phyloP scores from a whole-genome alignment of 1,140 invertebrate species.

The Odontomachus brunneus region DNA sequence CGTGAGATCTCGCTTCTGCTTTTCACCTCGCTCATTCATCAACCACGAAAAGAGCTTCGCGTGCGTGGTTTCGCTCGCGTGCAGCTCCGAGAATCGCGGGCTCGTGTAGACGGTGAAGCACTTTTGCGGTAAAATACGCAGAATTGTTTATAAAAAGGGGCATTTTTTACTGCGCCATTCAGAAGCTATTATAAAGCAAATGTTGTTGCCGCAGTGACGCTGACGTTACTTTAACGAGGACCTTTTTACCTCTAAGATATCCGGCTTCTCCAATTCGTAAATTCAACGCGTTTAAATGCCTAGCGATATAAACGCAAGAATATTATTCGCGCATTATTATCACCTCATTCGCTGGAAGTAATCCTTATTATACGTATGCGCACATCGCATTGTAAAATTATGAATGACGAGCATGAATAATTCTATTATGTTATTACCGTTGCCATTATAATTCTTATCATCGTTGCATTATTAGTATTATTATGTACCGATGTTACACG shows the following conservation, averaged over 20 bases:
- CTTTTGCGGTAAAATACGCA: conserved; percentile 47
- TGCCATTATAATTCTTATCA: conserved; percentile 31
- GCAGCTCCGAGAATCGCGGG: conserved; percentile 41
- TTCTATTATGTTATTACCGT: conserved; percentile 54
- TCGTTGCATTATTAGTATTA: conserved; percentile 43
- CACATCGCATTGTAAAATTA: background rate
- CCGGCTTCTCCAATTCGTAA: background rate
- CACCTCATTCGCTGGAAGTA: background rate
- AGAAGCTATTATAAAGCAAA: background rate
- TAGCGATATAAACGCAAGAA: background rate
- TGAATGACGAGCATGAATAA: conserved; percentile 32
- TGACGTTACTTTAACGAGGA: background rate
- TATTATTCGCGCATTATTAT: background rate
- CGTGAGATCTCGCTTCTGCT: conserved; percentile 50
- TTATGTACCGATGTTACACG: conserved; percentile 25
- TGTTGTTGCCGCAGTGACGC: background rate
- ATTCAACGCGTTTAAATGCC: background rate
- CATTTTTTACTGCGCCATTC: background rate
- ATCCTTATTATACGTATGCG: background rate
- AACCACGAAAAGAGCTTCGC: conserved; percentile 62
- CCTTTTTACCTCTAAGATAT: background rate
- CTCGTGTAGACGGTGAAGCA: conserved; percentile 37
- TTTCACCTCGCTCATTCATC: conserved; percentile 61
- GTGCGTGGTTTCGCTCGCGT: conserved; percentile 59
- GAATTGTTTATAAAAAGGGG: conserved; percentile 16